Base-by-base conservation (phyloP, 2,888 invertebrate genomes). In the Amiota communis region DNA sequence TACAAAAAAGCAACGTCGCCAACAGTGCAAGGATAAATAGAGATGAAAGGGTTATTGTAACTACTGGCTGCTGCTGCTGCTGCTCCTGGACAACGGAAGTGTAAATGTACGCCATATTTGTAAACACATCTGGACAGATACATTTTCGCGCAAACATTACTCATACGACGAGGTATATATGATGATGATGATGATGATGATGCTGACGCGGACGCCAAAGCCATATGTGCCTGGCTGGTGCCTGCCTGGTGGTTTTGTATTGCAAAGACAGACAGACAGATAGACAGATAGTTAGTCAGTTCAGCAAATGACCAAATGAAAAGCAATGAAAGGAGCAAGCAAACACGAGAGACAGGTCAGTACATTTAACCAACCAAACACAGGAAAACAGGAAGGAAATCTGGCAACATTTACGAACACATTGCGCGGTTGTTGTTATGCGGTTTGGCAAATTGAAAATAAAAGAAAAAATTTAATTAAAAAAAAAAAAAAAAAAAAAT, bases 381-480 rank as follows among this genome's bases (percentile, higher is more conserved):
- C 36, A 6, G 59, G 59, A 59, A 59, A 23, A 20, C 13, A 20
- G 63, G 63, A 63, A 63, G 63, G 65, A 65, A 65, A 64, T 64
- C 64, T 64, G 64, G 64, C 59, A 72, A 48, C 23, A 15, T 13
- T 47, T 64, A 11, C 64, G 59, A 9, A 61, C 61, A 46, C 49
- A 48, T 48, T 65, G 47, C 48, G 61, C 59, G 64, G 59, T 63
- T 73, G 70, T 17, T 73, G 70, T 17, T 56, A 47, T 72, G 67
- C 47, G 36, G 57, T 57, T 48, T 47, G 9, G 47, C 3, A 23
- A n/a, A 13, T 46, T 36, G 36, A 46, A 46, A 9, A 15, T 13
- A 36, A 13, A 9, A n/a, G 46, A 23, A 63, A 20, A 36, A 63
- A 63, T 17, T 8, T 53, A 15, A n/a, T 13, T n/a, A 8, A 53